Conservation (phyloP, 2,888 invertebrate genomes). For the Blastobasis adustella region DNA sequence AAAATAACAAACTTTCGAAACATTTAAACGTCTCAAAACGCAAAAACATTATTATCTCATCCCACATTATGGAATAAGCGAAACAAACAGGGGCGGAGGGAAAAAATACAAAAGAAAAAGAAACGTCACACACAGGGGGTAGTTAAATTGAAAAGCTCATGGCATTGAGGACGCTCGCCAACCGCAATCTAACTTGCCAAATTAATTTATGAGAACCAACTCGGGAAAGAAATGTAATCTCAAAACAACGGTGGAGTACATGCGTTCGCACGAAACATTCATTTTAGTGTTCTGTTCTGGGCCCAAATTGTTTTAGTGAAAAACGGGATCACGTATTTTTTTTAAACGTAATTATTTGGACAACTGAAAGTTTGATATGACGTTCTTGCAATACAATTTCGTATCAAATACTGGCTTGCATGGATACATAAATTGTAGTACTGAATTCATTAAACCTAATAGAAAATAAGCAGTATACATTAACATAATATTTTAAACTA, state of each 20-base stretch:
- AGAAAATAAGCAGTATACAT: no score
- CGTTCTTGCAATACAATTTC: no score
- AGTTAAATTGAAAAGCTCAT: slow-evolving; percentile 41
- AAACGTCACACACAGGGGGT: slow-evolving; percentile 38
- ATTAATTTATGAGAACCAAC: slow-evolving; percentile 57
- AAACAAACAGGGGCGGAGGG: neutral
- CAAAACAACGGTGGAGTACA: neutral
- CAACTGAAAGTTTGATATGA: no score
- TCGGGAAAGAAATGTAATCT: slow-evolving; percentile 22
- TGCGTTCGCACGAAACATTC: no score
- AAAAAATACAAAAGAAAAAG: slow-evolving; percentile 24
- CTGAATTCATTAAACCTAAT: no score
- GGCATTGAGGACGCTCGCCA: slow-evolving; percentile 26
- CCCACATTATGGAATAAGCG: slow-evolving; percentile 5
- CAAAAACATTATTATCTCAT: slow-evolving; percentile 5
- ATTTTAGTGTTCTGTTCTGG: no score
- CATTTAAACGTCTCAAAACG: neutral
- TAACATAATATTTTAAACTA: no score
- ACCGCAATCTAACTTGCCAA: slow-evolving; percentile 61
- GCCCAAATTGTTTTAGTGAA: no score
- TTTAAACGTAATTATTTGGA: no score
- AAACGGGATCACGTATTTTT: no score
- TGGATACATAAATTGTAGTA: no score
- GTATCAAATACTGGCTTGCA: no score
- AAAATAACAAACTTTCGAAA: slow-evolving; percentile 1